Evolutionary conservation across 2,797 vertebrate species (phyloP), one percentile per base, ranked within the genome.

Genomic region (Distichodus sexfasciatus): DNA sequence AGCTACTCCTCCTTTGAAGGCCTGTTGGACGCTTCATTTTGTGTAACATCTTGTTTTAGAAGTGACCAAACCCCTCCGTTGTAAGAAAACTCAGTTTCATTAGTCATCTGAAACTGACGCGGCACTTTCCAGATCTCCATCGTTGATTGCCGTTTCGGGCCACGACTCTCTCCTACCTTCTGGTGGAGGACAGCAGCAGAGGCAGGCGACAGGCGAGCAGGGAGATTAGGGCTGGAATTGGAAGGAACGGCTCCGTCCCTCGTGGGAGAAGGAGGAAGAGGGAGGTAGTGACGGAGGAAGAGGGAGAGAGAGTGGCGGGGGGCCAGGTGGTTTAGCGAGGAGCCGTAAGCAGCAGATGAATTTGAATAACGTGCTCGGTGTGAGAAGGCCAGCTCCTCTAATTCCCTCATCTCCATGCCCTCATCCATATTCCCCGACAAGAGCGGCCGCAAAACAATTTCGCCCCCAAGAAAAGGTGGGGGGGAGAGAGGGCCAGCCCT

Each of bases 401-500:
- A 84, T 88, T 85, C 83, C 77, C 82, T 83, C 81, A 83, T 87
- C 85, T 87, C 85, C 74, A 81, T 76, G 69, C 84, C 65, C 83
- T 90, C 85, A 89, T 90, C 84, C 85, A 86, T 88, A 88, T 88
- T 88, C 87, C 79, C 47, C 53, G 84, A 90, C 88, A 89, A 88
- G 86, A 43, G 38, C 21, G 5, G 36, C 64, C 8, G 82, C 83
- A 83, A 90, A 91, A 92, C 91, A 91, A 87, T 90, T 86, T 82
- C 83, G n/a, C n/a, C n/a, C 82, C 73, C 81, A 76, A 46, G 63
- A 74, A 40, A 83, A 68, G 73, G 76, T 71, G 81, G 85, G 82
- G 82, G 78, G 79, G 78, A 82, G 82, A 72, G 82, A 46, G 81
- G 74, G 87, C 75, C 81, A 38, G 48, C 81, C 87, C 88, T 86